Conservation (phyloP, 2,888 invertebrate genomes). For the Nemurella pictetii region DNA sequence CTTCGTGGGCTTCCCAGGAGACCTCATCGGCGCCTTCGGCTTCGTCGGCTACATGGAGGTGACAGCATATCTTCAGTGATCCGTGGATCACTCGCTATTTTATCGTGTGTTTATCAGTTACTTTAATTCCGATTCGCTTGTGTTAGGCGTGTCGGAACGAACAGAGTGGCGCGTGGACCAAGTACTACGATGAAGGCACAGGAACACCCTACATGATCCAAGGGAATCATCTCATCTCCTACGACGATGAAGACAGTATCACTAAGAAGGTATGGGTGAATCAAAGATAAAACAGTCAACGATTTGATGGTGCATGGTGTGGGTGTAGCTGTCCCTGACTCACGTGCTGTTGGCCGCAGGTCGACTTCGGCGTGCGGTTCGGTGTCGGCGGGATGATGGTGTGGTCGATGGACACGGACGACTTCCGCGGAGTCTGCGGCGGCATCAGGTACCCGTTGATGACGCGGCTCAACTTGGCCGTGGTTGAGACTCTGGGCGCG, state of each 20-base stretch:
- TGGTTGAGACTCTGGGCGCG: constrained; percentile 58
- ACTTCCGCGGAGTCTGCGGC: constrained; percentile 72
- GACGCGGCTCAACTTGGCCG: constrained; percentile 70
- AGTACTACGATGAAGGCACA: constrained; percentile 70
- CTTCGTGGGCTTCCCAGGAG: constrained; percentile 72
- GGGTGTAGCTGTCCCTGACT: background rate
- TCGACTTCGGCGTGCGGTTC: constrained; percentile 61
- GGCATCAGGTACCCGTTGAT: constrained; percentile 65
- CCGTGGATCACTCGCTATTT: background rate
- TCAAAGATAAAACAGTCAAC: too few species aligned
- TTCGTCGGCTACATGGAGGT: constrained; percentile 90
- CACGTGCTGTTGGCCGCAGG: constrained; percentile 18
- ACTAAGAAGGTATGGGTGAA: constrained; percentile 68
- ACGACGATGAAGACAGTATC: constrained; percentile 76
- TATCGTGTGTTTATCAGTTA: too few species aligned
- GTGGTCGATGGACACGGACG: constrained; percentile 89
- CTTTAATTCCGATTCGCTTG: background rate
- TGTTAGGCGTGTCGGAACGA: background rate
- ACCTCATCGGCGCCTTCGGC: constrained; percentile 76
- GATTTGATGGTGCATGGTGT: too few species aligned
- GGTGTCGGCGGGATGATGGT: constrained; percentile 80
- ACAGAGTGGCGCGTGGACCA: constrained; percentile 57
- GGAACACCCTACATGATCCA: constrained; percentile 66
- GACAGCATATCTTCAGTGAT: constrained; percentile 40
- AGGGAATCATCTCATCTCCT: constrained; percentile 69